Conservation (phyloP, 92 coral and sea anemone species). For the Bergia puertoricense region DNA sequence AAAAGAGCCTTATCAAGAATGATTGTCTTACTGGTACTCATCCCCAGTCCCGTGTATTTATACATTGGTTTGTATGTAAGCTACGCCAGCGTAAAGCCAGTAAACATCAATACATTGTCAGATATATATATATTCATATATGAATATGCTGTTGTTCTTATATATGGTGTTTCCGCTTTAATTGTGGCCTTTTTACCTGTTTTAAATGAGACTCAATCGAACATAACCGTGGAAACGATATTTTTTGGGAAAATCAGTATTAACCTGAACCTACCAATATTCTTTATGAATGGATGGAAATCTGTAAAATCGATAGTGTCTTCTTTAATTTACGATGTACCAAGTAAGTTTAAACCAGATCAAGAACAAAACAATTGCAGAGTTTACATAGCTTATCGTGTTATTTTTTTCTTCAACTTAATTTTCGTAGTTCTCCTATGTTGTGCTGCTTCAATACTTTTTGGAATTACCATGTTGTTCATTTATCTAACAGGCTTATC, state of each 20-base stretch:
- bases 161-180: not conserved
- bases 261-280: not conserved
- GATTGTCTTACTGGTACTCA: not conserved
- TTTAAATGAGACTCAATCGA: not conserved
- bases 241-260: not conserved
- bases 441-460: no score
- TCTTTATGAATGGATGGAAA: not conserved
- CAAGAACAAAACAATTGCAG: not conserved
- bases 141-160: no score
- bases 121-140: no score
- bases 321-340: no score
- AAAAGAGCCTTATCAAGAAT: not conserved
- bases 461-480: no score
- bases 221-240: no score
- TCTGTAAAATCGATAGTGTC: not conserved
- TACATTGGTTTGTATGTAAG: no score
- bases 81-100: not conserved
- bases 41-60: not conserved
- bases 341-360: no score
- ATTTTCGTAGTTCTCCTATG: not conserved
- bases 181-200: not conserved
- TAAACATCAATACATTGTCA: not conserved
- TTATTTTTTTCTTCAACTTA: not conserved
- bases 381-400: not conserved
- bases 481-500: no score